phyloP scores from a whole-genome alignment of 2,113 vertebrate species.

The Petromus typicus region DNA sequence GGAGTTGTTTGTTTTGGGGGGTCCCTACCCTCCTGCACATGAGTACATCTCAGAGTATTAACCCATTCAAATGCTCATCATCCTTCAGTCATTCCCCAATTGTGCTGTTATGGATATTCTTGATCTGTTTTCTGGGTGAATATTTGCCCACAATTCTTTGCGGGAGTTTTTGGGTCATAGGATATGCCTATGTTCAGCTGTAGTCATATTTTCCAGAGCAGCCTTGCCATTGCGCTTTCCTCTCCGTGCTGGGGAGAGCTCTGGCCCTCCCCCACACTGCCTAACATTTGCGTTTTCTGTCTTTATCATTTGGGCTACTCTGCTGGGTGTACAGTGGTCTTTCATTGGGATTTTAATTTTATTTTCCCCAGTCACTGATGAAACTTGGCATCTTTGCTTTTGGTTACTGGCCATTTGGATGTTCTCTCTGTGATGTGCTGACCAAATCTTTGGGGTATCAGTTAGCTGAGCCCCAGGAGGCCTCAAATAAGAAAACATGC shows the following conservation, averaged over 20 bases:
- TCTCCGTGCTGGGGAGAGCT: rapidly evolving
- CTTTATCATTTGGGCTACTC: background rate
- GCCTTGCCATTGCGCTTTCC: background rate
- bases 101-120: background rate
- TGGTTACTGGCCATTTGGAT: background rate
- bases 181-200: background rate
- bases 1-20: rapidly evolving
- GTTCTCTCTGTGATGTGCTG: background rate
- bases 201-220: background rate
- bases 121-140: background rate
- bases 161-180: background rate
- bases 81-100: background rate
- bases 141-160: background rate
- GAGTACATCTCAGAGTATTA: rapidly evolving
- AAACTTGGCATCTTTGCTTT: background rate
- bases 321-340: background rate
- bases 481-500: background rate
- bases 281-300: background rate
- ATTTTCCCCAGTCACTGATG: background rate
- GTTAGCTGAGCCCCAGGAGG: background rate
- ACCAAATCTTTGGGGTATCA: background rate
- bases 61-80: background rate
- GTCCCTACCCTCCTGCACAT: rapidly evolving
- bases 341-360: background rate
- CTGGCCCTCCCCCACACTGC: rapidly evolving